phyloP scores from a whole-genome alignment of 2,888 invertebrate genomes.

The Leptinotarsa juncta region DNA sequence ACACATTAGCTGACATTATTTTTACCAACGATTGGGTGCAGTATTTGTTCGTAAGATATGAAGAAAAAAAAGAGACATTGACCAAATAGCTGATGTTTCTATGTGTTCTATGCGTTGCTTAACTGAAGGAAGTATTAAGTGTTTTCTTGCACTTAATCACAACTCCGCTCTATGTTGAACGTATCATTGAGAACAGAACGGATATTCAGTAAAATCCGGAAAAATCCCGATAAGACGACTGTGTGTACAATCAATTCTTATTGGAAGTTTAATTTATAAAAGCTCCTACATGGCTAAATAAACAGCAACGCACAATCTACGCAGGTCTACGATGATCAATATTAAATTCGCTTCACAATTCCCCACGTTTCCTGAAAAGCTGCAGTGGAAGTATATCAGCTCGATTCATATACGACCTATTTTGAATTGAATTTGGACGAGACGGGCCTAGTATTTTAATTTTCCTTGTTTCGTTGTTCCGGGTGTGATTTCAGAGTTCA shows the following conservation, averaged over 20 bases:
- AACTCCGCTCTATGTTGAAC: too few species aligned
- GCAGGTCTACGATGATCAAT: slow-evolving; percentile 25
- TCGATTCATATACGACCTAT: slow-evolving; percentile 26
- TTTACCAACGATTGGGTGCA: too few species aligned
- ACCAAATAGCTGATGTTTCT: too few species aligned
- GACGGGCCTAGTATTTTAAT: not conserved
- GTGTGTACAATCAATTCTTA: not conserved
- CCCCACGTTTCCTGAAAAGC: slow-evolving; percentile 28
- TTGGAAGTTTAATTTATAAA: not conserved
- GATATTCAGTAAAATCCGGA: not conserved
- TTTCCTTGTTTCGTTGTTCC: slow-evolving; percentile 18
- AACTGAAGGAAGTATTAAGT: too few species aligned
- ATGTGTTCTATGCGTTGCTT: too few species aligned
- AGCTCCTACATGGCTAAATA: slow-evolving; percentile 1
- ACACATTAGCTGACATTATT: too few species aligned
- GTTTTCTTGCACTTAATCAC: too few species aligned
- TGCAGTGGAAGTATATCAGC: slow-evolving; percentile 27
- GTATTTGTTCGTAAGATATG: too few species aligned
- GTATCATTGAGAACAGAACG: not conserved
- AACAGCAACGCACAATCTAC: slow-evolving; percentile 25
- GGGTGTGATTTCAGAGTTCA: slow-evolving; percentile 24
- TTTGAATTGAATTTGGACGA: not conserved
- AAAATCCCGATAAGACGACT: not conserved
- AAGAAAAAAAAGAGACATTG: too few species aligned
- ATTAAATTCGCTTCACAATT: slow-evolving; percentile 21